Conservation (phyloP, 2,797 vertebrate species). For the Hybognathus amarus region DNA sequence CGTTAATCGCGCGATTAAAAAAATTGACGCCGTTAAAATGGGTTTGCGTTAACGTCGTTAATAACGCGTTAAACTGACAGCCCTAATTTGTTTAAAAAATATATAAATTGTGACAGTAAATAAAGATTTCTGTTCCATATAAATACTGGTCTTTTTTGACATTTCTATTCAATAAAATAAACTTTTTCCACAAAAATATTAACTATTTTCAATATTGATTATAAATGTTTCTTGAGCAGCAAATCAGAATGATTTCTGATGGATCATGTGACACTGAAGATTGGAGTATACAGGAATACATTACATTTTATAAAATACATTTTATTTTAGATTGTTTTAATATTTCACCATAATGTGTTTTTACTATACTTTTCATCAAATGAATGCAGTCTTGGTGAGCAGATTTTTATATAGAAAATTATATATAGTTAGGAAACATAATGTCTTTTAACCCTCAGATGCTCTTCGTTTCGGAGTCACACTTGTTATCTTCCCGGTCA, state of each 20-base stretch:
- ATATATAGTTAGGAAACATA: background rate
- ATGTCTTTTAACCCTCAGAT: background rate
- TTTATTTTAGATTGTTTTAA: background rate
- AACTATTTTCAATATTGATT: background rate
- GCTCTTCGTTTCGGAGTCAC: too few relatives aligned
- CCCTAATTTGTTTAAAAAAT: too few relatives aligned
- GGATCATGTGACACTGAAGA: background rate
- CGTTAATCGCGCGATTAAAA: too few relatives aligned
- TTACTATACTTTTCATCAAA: background rate
- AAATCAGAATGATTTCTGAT: background rate
- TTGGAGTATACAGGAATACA: background rate
- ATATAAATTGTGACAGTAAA: too few relatives aligned
- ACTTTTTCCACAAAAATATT: background rate
- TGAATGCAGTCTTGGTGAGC: background rate
- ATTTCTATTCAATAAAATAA: background rate
- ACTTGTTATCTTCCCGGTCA: too few relatives aligned
- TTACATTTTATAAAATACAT: background rate
- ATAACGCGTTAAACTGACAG: too few relatives aligned
- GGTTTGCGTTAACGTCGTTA: too few relatives aligned
- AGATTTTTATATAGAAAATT: too few relatives aligned
- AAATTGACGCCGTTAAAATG: too few relatives aligned
- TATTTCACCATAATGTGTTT: background rate
- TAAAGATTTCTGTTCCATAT: too few relatives aligned
- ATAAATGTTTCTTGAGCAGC: background rate
- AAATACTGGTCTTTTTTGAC: background rate